Conservation (phyloP, 2,888 invertebrate species). For the Plusia festucae region DNA sequence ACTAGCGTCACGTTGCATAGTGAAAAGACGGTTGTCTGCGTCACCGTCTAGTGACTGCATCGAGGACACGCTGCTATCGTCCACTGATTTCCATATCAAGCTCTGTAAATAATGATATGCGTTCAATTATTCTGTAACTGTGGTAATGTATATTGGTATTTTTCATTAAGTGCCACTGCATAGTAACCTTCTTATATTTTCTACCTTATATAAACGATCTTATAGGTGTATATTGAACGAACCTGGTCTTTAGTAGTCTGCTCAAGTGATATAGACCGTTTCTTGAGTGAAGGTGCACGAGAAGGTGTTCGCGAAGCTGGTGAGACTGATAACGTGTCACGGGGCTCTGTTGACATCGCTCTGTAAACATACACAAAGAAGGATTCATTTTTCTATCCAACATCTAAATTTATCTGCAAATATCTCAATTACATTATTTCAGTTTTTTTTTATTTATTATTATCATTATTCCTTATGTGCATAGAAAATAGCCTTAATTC, state of each 20-base stretch:
- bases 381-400: neutral
- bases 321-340: slow-evolving; percentile 81
- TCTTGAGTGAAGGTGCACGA: slow-evolving; percentile 84
- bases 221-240: neutral
- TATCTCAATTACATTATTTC: no score
- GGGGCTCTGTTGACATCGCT: slow-evolving; percentile 86
- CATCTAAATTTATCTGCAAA: neutral
- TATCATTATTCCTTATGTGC: no score
- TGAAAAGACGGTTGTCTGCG: slow-evolving; percentile 89
- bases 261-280: slow-evolving; percentile 87
- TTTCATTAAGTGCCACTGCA: no score
- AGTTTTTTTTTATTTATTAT: no score
- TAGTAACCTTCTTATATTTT: neutral
- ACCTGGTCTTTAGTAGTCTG: slow-evolving; percentile 88
- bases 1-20: slow-evolving; percentile 92
- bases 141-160: neutral
- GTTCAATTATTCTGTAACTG: neutral
- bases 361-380: slow-evolving; percentile 58
- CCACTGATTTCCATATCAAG: slow-evolving; percentile 95
- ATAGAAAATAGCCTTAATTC: no score
- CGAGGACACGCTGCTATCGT: slow-evolving; percentile 95
- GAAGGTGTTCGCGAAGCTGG: slow-evolving; percentile 76
- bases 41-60: slow-evolving; percentile 94
- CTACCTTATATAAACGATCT: neutral
- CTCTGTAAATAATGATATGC: slow-evolving; percentile 70